A percentile compares a stretch with the other conserved stretches of the same genome.
These are phyloP conservation scores for Drosophila mojavensis DNA, from an alignment of 1,140 invertebrate species.

Conservation along the genomic window DNA sequence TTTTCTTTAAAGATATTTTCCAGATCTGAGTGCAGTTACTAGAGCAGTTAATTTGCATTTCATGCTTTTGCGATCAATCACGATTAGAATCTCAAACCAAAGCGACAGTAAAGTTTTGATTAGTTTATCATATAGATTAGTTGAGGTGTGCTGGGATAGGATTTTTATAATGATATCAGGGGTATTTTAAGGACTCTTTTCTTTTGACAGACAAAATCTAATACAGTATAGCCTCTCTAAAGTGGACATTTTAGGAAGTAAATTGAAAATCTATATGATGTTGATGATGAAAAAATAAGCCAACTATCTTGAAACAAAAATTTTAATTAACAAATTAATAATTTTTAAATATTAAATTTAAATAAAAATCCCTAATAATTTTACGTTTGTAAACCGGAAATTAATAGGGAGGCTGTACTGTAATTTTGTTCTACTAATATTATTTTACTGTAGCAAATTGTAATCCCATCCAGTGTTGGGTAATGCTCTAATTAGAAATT, in stretches of 20 bases:
- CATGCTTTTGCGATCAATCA: conserved; percentile 10
- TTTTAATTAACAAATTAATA: too few relatives aligned
- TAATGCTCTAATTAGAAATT: conserved; percentile 77
- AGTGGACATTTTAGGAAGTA: too few relatives aligned
- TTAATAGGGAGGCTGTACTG: too few relatives aligned
- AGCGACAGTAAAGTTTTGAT: conserved; percentile 11
- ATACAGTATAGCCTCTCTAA: too few relatives aligned
- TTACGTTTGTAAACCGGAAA: too few relatives aligned
- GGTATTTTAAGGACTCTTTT: not conserved
- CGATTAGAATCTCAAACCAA: conserved; percentile 16
- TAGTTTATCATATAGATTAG: conserved; percentile 4
- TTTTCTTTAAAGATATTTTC: not conserved
- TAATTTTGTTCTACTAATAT: too few relatives aligned
- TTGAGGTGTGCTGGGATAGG: not conserved
- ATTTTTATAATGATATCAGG: not conserved
- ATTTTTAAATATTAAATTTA: too few relatives aligned
- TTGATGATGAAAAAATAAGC: too few relatives aligned
- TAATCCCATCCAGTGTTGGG: not conserved
- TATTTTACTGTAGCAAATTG: conserved; percentile 44
- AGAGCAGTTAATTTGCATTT: not conserved
- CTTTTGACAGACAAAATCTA: not conserved
- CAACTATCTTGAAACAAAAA: too few relatives aligned
- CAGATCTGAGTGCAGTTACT: not conserved
- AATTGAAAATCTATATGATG: too few relatives aligned
- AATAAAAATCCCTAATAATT: too few relatives aligned